These are phyloP conservation scores for Thamnophis sirtalis DNA, from an alignment of 2,113 vertebrate species.

Conservation along the genomic window DNA sequence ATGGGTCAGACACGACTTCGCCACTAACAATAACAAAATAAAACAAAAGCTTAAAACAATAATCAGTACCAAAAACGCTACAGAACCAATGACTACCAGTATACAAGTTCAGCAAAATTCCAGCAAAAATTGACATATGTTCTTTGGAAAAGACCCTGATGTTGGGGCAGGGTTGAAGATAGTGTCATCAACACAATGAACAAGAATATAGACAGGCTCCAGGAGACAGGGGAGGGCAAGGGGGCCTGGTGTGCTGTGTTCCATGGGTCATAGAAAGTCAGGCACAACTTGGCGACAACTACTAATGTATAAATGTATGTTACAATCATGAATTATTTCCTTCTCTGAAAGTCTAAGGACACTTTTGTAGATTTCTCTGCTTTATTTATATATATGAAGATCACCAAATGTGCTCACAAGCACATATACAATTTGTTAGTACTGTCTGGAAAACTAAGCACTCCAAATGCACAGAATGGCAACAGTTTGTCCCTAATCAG, in stretches of 20 bases:
- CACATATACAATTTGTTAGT: neutral
- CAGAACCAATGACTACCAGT: conserved; percentile 20
- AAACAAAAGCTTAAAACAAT: conserved; percentile 45
- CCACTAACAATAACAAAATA: no score
- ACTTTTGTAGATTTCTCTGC: conserved; percentile 55
- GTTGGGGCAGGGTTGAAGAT: neutral
- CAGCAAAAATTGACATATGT: conserved; percentile 37
- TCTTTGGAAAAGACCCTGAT: neutral
- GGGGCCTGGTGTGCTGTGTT: neutral
- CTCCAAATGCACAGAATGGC: conserved; percentile 66
- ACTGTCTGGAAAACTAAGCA: conserved; percentile 43
- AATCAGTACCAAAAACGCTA: conserved; percentile 16
- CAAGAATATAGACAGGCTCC: neutral
- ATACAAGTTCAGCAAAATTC: conserved; percentile 21
- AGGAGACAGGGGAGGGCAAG: neutral
- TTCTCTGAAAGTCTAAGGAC: conserved; percentile 53
- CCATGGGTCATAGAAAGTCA: neutral
- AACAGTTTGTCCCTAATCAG: conserved; percentile 77
- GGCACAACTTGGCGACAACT: neutral
- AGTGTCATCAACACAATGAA: neutral
- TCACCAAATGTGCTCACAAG: neutral
- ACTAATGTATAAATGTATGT: neutral
- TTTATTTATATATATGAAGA: neutral
- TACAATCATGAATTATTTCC: conserved; percentile 57
- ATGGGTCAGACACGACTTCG: no score